Evolutionary conservation across 2,113 vertebrate species (phyloP).

Genomic region (Orcinus orca): DNA sequence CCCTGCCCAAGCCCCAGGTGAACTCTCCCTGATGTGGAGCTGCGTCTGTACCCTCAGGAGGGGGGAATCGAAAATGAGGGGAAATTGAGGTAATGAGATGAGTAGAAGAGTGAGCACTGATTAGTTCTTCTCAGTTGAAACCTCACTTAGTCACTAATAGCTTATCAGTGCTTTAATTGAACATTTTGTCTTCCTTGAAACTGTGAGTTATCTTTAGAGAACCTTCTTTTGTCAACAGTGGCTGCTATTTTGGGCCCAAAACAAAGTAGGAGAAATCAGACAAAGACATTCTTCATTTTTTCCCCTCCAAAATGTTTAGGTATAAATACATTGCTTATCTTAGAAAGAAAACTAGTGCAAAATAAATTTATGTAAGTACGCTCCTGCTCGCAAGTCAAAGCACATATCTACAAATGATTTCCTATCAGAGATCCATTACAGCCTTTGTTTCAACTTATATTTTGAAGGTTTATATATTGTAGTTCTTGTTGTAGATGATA

Average conservation of each 20-base stretch:
- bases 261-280: background rate
- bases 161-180: background rate
- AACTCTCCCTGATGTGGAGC: no score
- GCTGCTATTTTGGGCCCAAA: constrained; percentile 31
- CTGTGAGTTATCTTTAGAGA: constrained; percentile 18
- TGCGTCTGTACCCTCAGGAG: background rate
- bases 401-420: background rate
- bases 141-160: background rate
- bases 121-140: background rate
- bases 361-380: background rate
- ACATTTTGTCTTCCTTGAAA: constrained; percentile 36
- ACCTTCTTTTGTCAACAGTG: background rate
- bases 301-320: background rate
- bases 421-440: background rate
- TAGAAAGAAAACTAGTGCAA: constrained; percentile 27
- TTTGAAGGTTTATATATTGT: background rate
- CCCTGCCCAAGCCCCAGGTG: background rate
- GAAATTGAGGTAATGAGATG: background rate
- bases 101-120: background rate
- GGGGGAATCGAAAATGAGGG: background rate
- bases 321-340: background rate
- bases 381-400: background rate
- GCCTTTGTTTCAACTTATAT: constrained; percentile 24
- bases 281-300: background rate
- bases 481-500: background rate